Evolutionary conservation across 2,888 invertebrate genomes (phyloP).

Genomic region (Nomada goodeniana): DNA sequence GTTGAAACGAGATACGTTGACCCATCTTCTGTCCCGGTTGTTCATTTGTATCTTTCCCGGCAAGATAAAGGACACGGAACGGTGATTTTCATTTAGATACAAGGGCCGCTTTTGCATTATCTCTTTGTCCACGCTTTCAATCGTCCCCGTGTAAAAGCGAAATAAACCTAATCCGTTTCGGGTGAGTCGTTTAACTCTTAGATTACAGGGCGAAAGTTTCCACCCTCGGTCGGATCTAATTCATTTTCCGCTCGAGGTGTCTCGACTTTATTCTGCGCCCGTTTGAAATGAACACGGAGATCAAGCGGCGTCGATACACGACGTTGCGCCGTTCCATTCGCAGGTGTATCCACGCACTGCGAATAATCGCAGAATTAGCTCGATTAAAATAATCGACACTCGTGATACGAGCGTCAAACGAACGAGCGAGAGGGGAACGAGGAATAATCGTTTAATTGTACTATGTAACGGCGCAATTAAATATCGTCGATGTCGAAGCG

Average conservation of each 20-base stretch:
- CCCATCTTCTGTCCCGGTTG: too few relatives aligned
- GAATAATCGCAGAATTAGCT: too few relatives aligned
- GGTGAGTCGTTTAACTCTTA: conserved; percentile 34
- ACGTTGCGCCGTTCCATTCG: too few relatives aligned
- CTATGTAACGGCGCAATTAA: too few relatives aligned
- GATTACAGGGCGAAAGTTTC: conserved; percentile 10
- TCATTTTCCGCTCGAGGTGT: not conserved
- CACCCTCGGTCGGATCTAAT: conserved; percentile 5
- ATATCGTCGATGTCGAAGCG: too few relatives aligned
- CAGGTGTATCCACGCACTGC: too few relatives aligned
- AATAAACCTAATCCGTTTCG: conserved; percentile 36
- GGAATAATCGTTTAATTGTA: too few relatives aligned
- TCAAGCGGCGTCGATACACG: not conserved
- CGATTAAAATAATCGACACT: too few relatives aligned
- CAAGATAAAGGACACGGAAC: not conserved
- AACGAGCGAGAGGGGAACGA: too few relatives aligned
- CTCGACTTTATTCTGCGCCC: not conserved
- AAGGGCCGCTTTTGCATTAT: not conserved
- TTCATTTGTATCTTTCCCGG: not conserved
- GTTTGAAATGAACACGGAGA: not conserved
- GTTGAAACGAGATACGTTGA: not conserved
- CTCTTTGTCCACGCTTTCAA: conserved; percentile 16
- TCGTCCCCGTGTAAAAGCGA: conserved; percentile 24
- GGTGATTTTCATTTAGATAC: conserved; percentile 28
- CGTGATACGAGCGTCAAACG: too few relatives aligned